Evolutionary conservation across 1,140 invertebrate genomes (phyloP).

Genomic region (Aricia agestis): DNA sequence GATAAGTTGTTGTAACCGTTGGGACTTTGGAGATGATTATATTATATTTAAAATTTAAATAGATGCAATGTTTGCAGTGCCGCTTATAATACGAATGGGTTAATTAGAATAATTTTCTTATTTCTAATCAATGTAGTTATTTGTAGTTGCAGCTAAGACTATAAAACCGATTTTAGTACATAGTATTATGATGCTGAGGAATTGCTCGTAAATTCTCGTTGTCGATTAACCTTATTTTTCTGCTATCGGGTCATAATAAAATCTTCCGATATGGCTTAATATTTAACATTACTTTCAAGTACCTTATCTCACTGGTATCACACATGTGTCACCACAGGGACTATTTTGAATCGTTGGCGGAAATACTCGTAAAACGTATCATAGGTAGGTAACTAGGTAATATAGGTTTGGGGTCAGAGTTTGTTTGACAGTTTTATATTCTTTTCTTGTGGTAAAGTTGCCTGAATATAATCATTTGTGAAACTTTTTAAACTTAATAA

Average conservation of each 20-base stretch:
- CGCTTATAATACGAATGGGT: neutral
- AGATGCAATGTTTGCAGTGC: neutral
- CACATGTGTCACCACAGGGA: too few relatives aligned
- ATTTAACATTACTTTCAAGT: neutral
- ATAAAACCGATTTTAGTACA: neutral
- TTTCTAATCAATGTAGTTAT: neutral
- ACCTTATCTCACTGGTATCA: too few relatives aligned
- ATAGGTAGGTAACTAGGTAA: too few relatives aligned
- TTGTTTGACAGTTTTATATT: too few relatives aligned
- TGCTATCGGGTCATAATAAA: neutral
- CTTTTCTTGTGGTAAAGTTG: too few relatives aligned
- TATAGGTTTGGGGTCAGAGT: too few relatives aligned
- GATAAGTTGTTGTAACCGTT: too few relatives aligned
- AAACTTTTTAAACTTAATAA: too few relatives aligned
- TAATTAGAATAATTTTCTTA: neutral
- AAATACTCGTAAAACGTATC: too few relatives aligned
- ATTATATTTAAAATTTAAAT: neutral
- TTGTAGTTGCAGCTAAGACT: neutral
- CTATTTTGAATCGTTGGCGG: too few relatives aligned
- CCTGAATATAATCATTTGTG: too few relatives aligned
- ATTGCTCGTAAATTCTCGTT: conserved; percentile 5
- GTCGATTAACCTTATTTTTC: conserved; percentile 11
- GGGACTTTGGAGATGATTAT: too few relatives aligned
- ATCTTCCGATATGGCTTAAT: neutral
- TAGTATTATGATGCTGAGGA: neutral